Conservation (phyloP, 2,113 vertebrate genomes). For the Megalops atlanticus region DNA sequence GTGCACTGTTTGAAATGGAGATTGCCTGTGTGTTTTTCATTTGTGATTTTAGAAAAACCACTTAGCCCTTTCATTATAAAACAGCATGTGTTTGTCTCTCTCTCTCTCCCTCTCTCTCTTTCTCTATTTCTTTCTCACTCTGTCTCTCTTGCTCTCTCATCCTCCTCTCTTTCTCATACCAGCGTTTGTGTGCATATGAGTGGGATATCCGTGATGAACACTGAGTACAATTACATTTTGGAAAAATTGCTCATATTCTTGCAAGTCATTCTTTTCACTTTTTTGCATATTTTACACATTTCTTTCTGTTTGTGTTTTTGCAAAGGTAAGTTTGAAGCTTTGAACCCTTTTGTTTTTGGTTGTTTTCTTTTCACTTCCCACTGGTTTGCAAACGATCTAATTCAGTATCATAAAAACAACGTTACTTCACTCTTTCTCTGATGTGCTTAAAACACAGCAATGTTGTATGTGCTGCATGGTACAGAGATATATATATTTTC, state of each 20-base stretch:
- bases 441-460: not conserved
- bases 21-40: conserved; percentile 8
- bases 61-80: not conserved
- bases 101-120: not conserved
- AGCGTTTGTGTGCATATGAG: not conserved
- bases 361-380: conserved; percentile 49
- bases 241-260: not conserved
- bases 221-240: not conserved
- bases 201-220: no score
- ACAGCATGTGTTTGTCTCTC: not conserved
- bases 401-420: not conserved
- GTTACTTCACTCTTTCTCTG: not conserved
- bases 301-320: conserved; percentile 7
- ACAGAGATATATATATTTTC: no score
- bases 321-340: conserved; percentile 28
- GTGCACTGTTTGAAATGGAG: conserved; percentile 32
- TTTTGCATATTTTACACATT: not conserved
- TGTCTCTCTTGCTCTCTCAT: no score
- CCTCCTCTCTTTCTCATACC: no score
- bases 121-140: not conserved
- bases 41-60: conserved; percentile 1
- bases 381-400: conserved; percentile 59
- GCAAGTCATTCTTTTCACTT: not conserved
- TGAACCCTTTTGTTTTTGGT: conserved; percentile 33
- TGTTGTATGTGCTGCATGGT: no score